A percentile compares a stretch with the other conserved stretches of the same genome.
Conservation (phyloP, 2,888 invertebrate genomes). For the Himalopsyche anomala region DNA sequence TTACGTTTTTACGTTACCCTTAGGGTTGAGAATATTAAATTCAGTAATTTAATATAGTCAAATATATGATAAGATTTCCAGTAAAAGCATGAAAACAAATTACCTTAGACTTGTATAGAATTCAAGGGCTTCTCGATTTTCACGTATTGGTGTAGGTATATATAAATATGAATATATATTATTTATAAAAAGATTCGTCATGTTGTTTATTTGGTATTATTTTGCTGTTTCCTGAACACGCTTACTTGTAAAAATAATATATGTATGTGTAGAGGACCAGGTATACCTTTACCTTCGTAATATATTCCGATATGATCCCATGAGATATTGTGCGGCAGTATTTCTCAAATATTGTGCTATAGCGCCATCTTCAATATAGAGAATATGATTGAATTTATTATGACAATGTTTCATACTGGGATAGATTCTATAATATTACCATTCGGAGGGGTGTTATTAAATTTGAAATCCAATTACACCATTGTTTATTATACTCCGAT, state of each 20-base stretch:
- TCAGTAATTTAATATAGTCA: not conserved
- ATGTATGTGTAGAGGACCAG: not conserved
- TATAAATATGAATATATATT: not conserved
- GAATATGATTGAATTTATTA: no score
- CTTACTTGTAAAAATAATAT: not conserved
- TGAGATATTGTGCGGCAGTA: not conserved
- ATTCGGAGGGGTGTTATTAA: no score
- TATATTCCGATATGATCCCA: not conserved
- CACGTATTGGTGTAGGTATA: not conserved
- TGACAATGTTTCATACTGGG: no score
- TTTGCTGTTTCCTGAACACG: not conserved
- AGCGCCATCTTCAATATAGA: no score
- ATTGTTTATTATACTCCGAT: no score
- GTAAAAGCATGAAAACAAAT: not conserved
- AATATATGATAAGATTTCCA: not conserved
- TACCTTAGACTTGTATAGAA: not conserved
- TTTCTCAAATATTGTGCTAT: conserved; percentile 1
- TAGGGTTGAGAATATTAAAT: no score
- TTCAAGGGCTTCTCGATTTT: not conserved
- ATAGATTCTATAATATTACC: no score
- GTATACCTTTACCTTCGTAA: not conserved
- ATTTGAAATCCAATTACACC: no score
- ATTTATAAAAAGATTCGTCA: not conserved
- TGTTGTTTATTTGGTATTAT: conserved; percentile 15
- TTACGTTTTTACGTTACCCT: no score